Evolutionary conservation across 1,140 invertebrate species (phyloP), one percentile per base, ranked within the genome.

Genomic region (Heliconius himera): DNA sequence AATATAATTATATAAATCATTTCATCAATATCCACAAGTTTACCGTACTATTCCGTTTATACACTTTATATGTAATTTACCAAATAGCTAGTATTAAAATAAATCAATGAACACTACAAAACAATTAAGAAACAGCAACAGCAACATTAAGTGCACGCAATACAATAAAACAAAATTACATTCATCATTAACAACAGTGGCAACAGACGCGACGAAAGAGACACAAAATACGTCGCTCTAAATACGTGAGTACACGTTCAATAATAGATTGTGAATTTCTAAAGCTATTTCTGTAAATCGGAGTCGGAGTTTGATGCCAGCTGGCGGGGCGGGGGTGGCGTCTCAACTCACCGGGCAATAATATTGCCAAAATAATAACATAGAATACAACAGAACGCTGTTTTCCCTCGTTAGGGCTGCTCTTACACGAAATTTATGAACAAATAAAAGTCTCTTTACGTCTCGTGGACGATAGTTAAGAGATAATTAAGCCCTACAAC

Each of bases 281-380:
- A 90, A 88, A 89, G 88, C 88, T 93, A 92, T 93, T 91, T 89
- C 91, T 90, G 91, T 86, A 81, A 80, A 83, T 83, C 80, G 81
- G 81, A 46, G 41, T 46, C 41, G 41, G 41, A 46, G 41, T 46
- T 46, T 85, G 87, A 76, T 89, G 89, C 87, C 88, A 89, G 89
- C 82, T 79, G 72, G 83, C 60, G 81, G 77, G 85, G 78, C 82
- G 82, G 77, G 78, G 76, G 77, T 84, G 83, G 76, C 82, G 86
- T 90, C 87, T 92, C 81, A 88, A 88, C 89, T 85, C 85, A 90
- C 89, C 72, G 46, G 16, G 49, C 54, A 85, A 89, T 89, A 91
- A 88, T 91, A 93, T 93, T 92, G 89, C 91, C 89, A 92, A 93
- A 93, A 92, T 91, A 90, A 90, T 91, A 91, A 87, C 84, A 84